Evolutionary conservation across 2,888 invertebrate species (phyloP).

Genomic region (Ypsolopha scabrella): DNA sequence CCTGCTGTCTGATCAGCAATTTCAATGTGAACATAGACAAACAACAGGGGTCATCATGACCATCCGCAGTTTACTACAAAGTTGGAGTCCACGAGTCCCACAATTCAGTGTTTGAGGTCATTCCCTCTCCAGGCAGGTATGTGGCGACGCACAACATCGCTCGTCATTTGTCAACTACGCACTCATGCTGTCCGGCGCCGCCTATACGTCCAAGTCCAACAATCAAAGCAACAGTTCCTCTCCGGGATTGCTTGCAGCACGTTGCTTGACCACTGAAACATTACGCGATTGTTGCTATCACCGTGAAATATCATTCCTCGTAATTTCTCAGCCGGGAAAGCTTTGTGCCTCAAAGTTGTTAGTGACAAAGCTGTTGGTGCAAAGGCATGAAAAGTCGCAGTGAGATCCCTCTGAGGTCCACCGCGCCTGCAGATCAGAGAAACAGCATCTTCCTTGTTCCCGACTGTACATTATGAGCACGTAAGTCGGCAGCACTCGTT

Average conservation of each 20-base stretch:
- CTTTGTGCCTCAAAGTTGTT: not conserved
- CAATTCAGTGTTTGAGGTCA: no score
- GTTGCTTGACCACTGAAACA: conserved; percentile 6
- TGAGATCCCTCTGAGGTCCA: not conserved
- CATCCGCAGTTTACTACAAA: no score
- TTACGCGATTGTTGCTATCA: not conserved
- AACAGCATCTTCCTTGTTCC: conserved; percentile 13
- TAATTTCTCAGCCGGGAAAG: not conserved
- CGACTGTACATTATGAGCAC: conserved; percentile 29
- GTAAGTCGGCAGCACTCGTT: conserved; percentile 20
- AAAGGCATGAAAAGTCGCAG: conserved; percentile 29
- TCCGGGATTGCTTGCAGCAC: conserved; percentile 22
- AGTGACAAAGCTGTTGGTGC: not conserved
- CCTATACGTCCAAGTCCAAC: conserved; percentile 28
- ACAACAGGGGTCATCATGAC: no score
- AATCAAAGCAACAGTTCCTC: conserved; percentile 20
- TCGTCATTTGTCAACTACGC: conserved; percentile 43
- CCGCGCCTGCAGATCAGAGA: conserved; percentile 1
- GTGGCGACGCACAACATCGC: conserved; percentile 33
- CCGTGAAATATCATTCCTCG: not conserved
- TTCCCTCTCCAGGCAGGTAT: conserved; percentile 7
- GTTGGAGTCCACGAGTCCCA: no score
- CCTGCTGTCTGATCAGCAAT: no score
- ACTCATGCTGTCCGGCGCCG: conserved; percentile 7
- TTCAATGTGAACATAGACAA: no score